These are phyloP conservation scores for Manis javanica DNA, from an alignment of 2,797 vertebrate species.

Conservation along the genomic window DNA sequence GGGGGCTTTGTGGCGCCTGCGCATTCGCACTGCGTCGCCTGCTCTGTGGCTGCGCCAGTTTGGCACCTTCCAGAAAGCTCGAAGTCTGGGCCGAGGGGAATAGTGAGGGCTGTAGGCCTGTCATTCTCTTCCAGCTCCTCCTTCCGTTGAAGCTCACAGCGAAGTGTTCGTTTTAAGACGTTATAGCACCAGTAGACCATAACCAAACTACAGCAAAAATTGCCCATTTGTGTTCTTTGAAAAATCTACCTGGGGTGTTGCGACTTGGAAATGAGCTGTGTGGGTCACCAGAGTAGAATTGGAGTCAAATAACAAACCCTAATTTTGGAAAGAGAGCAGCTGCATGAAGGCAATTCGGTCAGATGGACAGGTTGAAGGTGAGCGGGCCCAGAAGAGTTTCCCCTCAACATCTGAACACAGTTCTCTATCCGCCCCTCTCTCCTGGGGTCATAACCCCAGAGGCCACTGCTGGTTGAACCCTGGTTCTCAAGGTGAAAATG, in stretches of 20 bases:
- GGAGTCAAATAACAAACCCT: constrained; percentile 35
- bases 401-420: neutral
- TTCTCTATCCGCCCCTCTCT: neutral
- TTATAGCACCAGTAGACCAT: neutral
- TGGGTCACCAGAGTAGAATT: constrained; percentile 36
- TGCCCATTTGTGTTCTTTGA: neutral
- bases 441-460: fast-evolving
- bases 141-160: neutral
- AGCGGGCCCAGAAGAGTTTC: neutral
- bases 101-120: neutral
- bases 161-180: constrained; percentile 32
- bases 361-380: neutral
- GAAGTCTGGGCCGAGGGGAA: neutral
- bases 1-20: constrained; percentile 63
- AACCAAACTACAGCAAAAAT: neutral
- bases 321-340: constrained; percentile 59
- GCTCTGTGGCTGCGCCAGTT: constrained; percentile 65
- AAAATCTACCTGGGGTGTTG: neutral
- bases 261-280: neutral
- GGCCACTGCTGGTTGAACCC: fast-evolving
- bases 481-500: too few relatives aligned
- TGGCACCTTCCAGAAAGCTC: constrained; percentile 76
- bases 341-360: neutral
- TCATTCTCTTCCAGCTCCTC: neutral
- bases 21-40: constrained; percentile 65